Evolutionary conservation across 2,888 invertebrate genomes (phyloP), one percentile per base, ranked within the genome.

Genomic region (Phlogophora meticulosa): DNA sequence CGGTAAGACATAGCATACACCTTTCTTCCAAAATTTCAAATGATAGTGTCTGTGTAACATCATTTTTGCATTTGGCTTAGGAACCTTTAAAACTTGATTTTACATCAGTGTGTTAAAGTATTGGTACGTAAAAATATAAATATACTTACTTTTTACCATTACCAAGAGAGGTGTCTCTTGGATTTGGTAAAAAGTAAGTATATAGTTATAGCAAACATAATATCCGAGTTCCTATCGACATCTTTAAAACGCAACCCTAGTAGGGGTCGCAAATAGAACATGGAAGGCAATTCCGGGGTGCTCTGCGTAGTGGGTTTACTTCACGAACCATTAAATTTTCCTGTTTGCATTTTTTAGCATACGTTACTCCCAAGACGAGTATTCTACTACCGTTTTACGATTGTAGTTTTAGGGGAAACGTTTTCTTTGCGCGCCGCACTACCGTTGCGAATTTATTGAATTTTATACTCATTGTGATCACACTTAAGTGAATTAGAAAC

Each of bases 271-370:
- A 80, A 87, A 80, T 85, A 78, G 88, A 90, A 92, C 90, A 91
- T 88, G 83, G 87, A 86, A 87, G 88, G 89, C 91, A 92, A 94
- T 93, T 91, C 91, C 86, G 82, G 89, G 90, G 91, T 89, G 88
- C 91, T 90, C 86, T 85, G 85, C 88, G 90, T 88, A 89, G 90
- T 90, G 91, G 89, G 91, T 91, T 94, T 92, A 91, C 92, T 94
- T 95, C 94, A 95, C 95, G 95, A 91, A 87, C 93, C 95, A 95
- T 95, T 94, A 94, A 95, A 93, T 95, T 94, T 95, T 92, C 93
- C 93, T 93, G 93, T 94, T 95, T 95, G 94, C 93, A 95, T 95
- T 95, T 95, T 95, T 95, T 94, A 94, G 92, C 95, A 95, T 94
- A 95, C 91, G 94, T 93, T 95, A 93, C 90, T 90, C 90, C 87